Conservation (phyloP, 2,113 vertebrate species). For the Hepsetus odoe region DNA sequence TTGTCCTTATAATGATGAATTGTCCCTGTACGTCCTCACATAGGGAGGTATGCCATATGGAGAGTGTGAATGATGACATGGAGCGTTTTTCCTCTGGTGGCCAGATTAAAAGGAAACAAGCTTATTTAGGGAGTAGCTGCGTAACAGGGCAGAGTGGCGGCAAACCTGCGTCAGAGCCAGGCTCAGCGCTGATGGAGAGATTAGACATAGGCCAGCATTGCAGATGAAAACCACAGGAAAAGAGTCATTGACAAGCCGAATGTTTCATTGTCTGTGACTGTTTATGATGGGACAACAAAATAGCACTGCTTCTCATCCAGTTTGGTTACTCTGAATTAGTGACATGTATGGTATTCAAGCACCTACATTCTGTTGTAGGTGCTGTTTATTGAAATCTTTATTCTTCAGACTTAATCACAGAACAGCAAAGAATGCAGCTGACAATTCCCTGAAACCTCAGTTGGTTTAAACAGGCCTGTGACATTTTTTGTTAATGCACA, state of each 20-base stretch:
- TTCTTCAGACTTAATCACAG: too few relatives aligned
- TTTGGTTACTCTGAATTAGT: background rate
- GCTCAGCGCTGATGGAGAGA: slow-evolving; percentile 19
- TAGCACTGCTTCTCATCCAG: background rate
- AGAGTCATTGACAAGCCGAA: background rate
- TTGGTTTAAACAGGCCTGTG: too few relatives aligned
- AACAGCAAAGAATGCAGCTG: too few relatives aligned
- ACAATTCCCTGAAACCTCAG: too few relatives aligned
- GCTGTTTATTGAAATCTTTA: too few relatives aligned
- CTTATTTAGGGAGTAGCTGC: slow-evolving; percentile 38
- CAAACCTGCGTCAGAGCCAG: slow-evolving; percentile 33
- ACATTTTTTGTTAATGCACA: too few relatives aligned
- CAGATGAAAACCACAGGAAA: slow-evolving; percentile 21
- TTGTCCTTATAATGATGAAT: slow-evolving; percentile 32
- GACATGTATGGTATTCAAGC: background rate
- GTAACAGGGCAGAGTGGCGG: slow-evolving; percentile 31
- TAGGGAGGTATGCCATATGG: slow-evolving; percentile 27
- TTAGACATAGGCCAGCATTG: slow-evolving; percentile 16
- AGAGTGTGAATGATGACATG: slow-evolving; percentile 41
- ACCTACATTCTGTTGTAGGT: too few relatives aligned
- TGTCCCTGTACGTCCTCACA: slow-evolving; percentile 14
- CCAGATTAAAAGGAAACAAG: slow-evolving; percentile 45
- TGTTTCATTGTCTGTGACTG: background rate
- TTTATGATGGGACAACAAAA: background rate
- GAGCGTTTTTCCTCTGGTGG: slow-evolving; percentile 32